Evolutionary conservation across 1,140 invertebrate species (phyloP).

Genomic region (Drosophila rhopaloa): DNA sequence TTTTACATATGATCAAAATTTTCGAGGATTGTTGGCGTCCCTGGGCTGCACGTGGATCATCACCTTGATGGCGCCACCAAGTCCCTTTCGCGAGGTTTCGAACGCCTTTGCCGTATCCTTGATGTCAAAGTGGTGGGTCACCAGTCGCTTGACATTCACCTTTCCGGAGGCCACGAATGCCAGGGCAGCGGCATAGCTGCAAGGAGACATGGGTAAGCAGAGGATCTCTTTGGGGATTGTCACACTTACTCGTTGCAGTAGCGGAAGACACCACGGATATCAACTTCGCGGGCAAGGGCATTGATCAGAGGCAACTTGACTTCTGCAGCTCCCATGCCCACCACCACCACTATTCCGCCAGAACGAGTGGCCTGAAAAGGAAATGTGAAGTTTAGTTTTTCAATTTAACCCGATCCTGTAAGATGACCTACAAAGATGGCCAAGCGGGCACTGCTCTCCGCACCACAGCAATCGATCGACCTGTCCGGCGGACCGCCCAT

Average conservation of each 20-base stretch:
- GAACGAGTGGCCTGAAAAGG: constrained; percentile 90
- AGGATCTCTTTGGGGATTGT: not conserved
- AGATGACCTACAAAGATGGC: constrained; percentile 86
- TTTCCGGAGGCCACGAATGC: constrained; percentile 4
- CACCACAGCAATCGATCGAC: constrained; percentile 95
- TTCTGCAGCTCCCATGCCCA: constrained; percentile 93
- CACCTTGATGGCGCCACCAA: constrained; percentile 93
- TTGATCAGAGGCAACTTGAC: constrained; percentile 92
- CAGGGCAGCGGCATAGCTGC: constrained; percentile 7
- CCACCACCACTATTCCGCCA: constrained; percentile 93
- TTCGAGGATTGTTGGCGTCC: constrained; percentile 85
- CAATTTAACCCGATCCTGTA: not conserved
- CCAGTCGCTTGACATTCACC: constrained; percentile 92
- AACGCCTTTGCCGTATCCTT: constrained; percentile 95
- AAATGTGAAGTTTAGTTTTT: not conserved
- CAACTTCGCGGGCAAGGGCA: constrained; percentile 93
- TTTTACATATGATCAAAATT: constrained; percentile 11
- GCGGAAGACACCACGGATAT: constrained; percentile 95
- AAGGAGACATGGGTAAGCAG: not conserved
- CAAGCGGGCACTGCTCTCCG: constrained; percentile 90
- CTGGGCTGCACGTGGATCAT: constrained; percentile 93
- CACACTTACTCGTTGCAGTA: constrained; percentile 91
- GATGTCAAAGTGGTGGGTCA: constrained; percentile 95
- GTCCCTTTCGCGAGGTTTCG: constrained; percentile 89
- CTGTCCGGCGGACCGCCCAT: constrained; percentile 90